A percentile compares a stretch with the other conserved stretches of the same genome.
phyloP scores from a whole-genome alignment of 2,113 vertebrate species.

The Sisor rabdophorus region DNA sequence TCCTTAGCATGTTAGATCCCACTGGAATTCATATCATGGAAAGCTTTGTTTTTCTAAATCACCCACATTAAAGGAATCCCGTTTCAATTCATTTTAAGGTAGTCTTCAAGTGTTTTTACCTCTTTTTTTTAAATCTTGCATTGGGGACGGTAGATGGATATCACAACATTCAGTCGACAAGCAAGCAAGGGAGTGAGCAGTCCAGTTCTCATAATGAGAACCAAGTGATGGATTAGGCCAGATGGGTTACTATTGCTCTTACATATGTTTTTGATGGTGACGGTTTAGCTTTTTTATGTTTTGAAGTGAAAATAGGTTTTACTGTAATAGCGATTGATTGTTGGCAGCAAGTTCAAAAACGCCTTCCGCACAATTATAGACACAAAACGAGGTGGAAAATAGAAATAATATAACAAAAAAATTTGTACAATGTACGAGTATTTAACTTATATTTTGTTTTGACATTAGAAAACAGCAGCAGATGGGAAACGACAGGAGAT shows the following conservation, averaged over 20 bases:
- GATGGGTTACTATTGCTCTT: slow-evolving; percentile 1
- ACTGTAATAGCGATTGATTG: not conserved
- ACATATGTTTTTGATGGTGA: slow-evolving; percentile 20
- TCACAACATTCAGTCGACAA: slow-evolving; percentile 19
- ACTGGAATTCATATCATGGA: slow-evolving; percentile 43
- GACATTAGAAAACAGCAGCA: slow-evolving; percentile 85
- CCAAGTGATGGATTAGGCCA: slow-evolving; percentile 15
- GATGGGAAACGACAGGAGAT: slow-evolving; percentile 96
- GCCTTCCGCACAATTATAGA: not conserved
- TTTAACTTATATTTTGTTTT: slow-evolving; percentile 24
- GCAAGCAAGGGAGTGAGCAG: not conserved
- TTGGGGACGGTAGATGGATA: slow-evolving; percentile 35
- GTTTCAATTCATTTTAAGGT: slow-evolving; percentile 44
- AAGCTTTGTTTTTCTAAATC: slow-evolving; percentile 48
- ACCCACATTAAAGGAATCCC: slow-evolving; percentile 51
- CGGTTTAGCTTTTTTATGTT: not conserved
- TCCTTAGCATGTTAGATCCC: slow-evolving; percentile 31
- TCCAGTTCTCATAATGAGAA: slow-evolving; percentile 36
- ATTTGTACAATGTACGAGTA: not conserved
- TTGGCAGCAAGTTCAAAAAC: not conserved
- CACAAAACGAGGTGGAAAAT: not conserved
- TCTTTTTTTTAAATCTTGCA: slow-evolving; percentile 20
- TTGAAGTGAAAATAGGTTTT: not conserved
- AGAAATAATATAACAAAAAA: not conserved
- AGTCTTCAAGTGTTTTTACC: slow-evolving; percentile 21